These are phyloP conservation scores for Lampris incognitus DNA, from an alignment of 2,113 vertebrate species.

Conservation along the genomic window DNA sequence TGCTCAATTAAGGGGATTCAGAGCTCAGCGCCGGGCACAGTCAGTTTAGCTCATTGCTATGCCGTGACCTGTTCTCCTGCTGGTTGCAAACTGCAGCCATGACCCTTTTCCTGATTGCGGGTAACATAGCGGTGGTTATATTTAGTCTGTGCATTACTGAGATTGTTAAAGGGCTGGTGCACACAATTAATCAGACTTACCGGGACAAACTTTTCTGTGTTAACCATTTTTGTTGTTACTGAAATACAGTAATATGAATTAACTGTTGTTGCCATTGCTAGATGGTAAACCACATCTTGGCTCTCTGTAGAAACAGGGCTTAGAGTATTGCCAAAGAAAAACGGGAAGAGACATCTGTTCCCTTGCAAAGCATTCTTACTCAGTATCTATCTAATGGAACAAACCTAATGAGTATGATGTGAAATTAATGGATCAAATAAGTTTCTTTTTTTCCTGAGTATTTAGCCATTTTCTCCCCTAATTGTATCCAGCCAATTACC, in stretches of 20 bases:
- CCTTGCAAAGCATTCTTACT: too few species aligned
- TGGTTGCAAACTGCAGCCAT: background rate
- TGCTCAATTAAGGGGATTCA: conserved; percentile 28
- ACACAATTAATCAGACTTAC: background rate
- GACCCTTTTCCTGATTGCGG: background rate
- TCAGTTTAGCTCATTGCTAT: conserved; percentile 9
- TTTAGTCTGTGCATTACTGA: background rate
- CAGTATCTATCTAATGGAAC: too few species aligned
- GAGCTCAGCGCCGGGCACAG: conserved; percentile 2
- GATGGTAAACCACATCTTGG: conserved; percentile 56
- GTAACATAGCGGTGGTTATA: background rate
- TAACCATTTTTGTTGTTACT: too few species aligned
- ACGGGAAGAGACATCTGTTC: too few species aligned
- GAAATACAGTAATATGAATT: background rate
- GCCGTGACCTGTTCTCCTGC: background rate
- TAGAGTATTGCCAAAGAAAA: too few species aligned
- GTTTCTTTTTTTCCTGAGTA: too few species aligned
- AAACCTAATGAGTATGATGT: too few species aligned
- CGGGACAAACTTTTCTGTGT: background rate
- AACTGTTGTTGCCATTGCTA: conserved; percentile 26
- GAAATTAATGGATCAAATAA: too few species aligned
- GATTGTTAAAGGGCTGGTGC: background rate
- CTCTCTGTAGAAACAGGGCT: too few species aligned
- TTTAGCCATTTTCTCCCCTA: too few species aligned
- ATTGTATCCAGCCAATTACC: too few species aligned